phyloP scores from a whole-genome alignment of 2,113 vertebrate genomes.

The Penelope pileata region DNA sequence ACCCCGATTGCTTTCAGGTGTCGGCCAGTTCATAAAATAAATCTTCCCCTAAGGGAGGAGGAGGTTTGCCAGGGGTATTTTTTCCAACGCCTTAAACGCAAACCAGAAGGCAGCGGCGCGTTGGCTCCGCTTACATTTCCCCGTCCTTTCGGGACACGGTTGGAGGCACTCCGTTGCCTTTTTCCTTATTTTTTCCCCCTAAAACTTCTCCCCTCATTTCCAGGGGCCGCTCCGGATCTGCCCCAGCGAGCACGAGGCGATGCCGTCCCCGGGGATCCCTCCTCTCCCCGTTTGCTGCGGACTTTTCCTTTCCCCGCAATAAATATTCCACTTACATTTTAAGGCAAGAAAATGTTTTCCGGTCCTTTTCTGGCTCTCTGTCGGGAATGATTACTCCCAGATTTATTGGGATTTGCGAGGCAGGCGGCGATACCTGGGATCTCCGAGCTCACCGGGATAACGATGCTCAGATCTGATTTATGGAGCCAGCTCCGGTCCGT shows the following conservation, averaged over 20 bases:
- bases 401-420: conserved; percentile 24
- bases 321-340: conserved; percentile 28
- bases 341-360: conserved; percentile 45
- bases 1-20: conserved; percentile 73
- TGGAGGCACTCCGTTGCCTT: background rate
- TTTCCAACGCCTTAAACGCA: conserved; percentile 51
- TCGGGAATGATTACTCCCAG: conserved; percentile 53
- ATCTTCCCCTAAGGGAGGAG: conserved; percentile 39
- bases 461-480: conserved; percentile 39
- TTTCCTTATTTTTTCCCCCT: background rate
- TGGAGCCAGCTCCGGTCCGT: background rate
- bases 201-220: background rate
- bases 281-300: background rate
- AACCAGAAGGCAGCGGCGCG: conserved; percentile 41
- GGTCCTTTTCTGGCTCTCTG: conserved; percentile 1
- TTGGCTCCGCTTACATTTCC: background rate
- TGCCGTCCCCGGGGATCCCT: fast-evolving
- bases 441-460: background rate
- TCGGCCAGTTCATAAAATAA: conserved; percentile 57
- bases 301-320: background rate
- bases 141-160: background rate
- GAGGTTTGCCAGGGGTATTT: background rate
- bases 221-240: background rate
- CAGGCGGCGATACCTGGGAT: conserved; percentile 10
- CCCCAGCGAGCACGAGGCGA: background rate